Conservation (phyloP, 2,113 vertebrate species). For the Syngnathoides biaculeatus region DNA sequence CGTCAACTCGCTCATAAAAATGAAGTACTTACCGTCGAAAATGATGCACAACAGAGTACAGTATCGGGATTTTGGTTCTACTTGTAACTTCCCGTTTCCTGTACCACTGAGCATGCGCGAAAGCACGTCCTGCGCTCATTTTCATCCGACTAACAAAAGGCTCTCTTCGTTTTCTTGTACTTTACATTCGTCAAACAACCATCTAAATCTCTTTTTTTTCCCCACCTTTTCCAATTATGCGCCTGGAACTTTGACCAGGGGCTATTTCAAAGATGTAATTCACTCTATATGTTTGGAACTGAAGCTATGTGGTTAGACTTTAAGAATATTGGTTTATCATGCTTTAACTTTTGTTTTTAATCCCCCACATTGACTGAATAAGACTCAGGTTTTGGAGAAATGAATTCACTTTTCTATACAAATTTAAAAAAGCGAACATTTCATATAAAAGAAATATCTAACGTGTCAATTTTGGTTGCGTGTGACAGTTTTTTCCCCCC, state of each 20-base stretch:
- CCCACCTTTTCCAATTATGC: too few relatives aligned
- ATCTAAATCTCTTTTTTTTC: too few relatives aligned
- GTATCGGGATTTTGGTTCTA: neutral
- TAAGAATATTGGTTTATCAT: too few relatives aligned
- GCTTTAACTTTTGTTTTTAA: neutral
- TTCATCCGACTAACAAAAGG: neutral
- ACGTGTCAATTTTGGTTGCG: too few relatives aligned
- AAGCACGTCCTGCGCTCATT: neutral
- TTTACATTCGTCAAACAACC: neutral
- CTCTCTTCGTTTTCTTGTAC: neutral
- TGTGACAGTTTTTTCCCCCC: too few relatives aligned
- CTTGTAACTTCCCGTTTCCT: neutral
- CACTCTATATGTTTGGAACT: neutral
- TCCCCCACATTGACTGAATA: neutral
- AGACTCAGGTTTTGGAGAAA: too few relatives aligned
- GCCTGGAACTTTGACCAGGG: too few relatives aligned
- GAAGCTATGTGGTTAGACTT: neutral
- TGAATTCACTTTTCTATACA: too few relatives aligned
- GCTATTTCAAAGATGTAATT: neutral
- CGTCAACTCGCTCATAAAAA: neutral
- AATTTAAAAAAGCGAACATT: too few relatives aligned
- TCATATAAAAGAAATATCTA: too few relatives aligned
- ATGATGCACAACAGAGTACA: neutral
- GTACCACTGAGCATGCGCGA: neutral
- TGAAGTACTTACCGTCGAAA: neutral